Conservation (phyloP, 2,888 invertebrate species). For the Latrodectus elegans region DNA sequence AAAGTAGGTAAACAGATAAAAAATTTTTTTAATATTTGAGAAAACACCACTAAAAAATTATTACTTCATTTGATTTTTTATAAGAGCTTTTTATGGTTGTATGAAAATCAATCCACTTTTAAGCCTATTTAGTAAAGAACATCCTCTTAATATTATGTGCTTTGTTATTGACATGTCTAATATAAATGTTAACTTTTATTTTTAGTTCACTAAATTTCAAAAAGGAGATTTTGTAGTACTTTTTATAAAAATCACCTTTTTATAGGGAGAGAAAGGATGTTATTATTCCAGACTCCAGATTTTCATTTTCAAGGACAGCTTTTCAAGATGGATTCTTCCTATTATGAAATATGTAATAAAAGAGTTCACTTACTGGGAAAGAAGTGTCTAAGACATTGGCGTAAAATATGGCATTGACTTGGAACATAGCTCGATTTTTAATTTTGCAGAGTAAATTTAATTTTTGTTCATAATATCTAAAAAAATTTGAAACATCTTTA, state of each 20-base stretch:
- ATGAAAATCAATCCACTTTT: no score
- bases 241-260: neutral
- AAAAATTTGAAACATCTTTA: no score
- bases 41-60: neutral
- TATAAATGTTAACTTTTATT: no score
- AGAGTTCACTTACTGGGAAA: slow-evolving; percentile 88
- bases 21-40: no score
- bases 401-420: slow-evolving; percentile 92
- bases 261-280: slow-evolving; percentile 81
- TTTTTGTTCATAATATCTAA: no score
- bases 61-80: neutral
- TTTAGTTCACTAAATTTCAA: no score
- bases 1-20: no score
- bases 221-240: no score
- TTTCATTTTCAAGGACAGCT: slow-evolving; percentile 90
- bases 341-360: slow-evolving; percentile 84
- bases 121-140: no score
- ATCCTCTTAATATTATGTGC: no score
- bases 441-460: slow-evolving; percentile 88
- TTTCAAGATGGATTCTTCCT: slow-evolving; percentile 85
- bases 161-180: no score
- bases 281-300: slow-evolving; percentile 85
- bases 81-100: no score
- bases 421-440: slow-evolving; percentile 95
- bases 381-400: slow-evolving; percentile 87